Evolutionary conservation across 2,888 invertebrate genomes (phyloP).

Genomic region (Cosmorhoe ocellata): DNA sequence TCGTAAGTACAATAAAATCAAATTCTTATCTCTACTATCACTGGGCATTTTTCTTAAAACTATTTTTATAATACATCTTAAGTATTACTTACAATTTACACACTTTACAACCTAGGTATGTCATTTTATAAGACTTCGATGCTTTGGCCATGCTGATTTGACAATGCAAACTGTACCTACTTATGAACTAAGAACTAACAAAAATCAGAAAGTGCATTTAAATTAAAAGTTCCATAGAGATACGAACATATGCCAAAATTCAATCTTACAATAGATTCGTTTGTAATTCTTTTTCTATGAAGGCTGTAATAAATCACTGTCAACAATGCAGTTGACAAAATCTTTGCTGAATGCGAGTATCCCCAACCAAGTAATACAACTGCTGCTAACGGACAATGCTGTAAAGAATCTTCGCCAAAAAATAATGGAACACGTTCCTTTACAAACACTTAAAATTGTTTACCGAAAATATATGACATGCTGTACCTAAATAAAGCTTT

Average conservation of each 20-base stretch:
- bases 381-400: slow-evolving; percentile 50
- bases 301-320: slow-evolving; percentile 68
- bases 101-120: slow-evolving; percentile 72
- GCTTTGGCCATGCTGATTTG: slow-evolving; percentile 75
- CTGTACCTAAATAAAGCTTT: slow-evolving; percentile 43
- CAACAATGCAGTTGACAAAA: slow-evolving; percentile 65
- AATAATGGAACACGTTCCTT: slow-evolving; percentile 55
- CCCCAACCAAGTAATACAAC: slow-evolving; percentile 47
- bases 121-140: slow-evolving; percentile 60
- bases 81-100: slow-evolving; percentile 61
- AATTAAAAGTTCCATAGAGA: slow-evolving; percentile 11
- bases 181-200: slow-evolving; percentile 31
- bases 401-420: slow-evolving; percentile 48
- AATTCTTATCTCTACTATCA: slow-evolving; percentile 79
- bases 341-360: slow-evolving; percentile 43
- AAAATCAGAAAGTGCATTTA: slow-evolving; percentile 21
- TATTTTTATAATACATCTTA: slow-evolving; percentile 50
- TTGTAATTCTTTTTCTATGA: slow-evolving; percentile 44
- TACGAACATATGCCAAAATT: slow-evolving; percentile 17
- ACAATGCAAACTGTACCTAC: slow-evolving; percentile 38
- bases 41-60: slow-evolving; percentile 71
- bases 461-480: slow-evolving; percentile 62
- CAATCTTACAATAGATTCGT: slow-evolving; percentile 32
- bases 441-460: slow-evolving; percentile 42
- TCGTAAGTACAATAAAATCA: slow-evolving; percentile 44